Conservation (phyloP, 2,797 vertebrate species). For the Anguilla marmorata region DNA sequence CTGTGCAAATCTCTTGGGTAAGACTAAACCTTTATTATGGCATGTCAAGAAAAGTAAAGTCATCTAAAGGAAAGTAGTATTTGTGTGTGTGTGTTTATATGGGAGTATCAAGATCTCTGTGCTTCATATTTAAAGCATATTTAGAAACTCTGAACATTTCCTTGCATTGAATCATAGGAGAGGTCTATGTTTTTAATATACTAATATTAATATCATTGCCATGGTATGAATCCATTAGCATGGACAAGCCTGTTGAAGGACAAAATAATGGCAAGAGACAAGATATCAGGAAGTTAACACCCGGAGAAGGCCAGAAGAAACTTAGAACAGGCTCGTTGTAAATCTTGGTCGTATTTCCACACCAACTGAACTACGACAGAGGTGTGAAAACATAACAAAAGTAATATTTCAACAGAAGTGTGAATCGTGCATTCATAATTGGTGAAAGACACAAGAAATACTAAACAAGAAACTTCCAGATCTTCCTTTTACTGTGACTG, state of each 20-base stretch:
- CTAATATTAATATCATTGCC: constrained; percentile 48
- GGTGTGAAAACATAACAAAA: constrained; percentile 45
- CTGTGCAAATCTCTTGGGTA: constrained; percentile 5
- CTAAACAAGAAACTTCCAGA: constrained; percentile 53
- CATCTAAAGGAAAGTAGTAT: background rate
- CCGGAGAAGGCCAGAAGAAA: constrained; percentile 6
- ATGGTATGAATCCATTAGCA: constrained; percentile 52
- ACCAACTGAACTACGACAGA: constrained; percentile 30
- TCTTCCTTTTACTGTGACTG: background rate
- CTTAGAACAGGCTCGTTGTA: constrained; percentile 36
- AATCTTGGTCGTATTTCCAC: constrained; percentile 28
- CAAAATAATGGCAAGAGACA: constrained; percentile 51
- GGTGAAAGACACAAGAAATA: constrained; percentile 12
- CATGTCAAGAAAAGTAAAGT: background rate
- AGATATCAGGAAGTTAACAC: constrained; percentile 56
- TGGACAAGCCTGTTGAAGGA: constrained; percentile 58
- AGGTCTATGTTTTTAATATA: constrained; percentile 40
- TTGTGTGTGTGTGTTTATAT: background rate
- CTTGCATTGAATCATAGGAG: constrained; percentile 40
- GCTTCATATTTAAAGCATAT: constrained; percentile 37
- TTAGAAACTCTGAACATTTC: constrained; percentile 43
- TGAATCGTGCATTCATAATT: constrained; percentile 37
- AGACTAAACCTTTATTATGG: constrained; percentile 38
- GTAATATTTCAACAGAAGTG: constrained; percentile 41
- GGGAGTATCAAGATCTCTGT: constrained; percentile 23